phyloP scores from a whole-genome alignment of 2,113 vertebrate genomes.

The Ia io region DNA sequence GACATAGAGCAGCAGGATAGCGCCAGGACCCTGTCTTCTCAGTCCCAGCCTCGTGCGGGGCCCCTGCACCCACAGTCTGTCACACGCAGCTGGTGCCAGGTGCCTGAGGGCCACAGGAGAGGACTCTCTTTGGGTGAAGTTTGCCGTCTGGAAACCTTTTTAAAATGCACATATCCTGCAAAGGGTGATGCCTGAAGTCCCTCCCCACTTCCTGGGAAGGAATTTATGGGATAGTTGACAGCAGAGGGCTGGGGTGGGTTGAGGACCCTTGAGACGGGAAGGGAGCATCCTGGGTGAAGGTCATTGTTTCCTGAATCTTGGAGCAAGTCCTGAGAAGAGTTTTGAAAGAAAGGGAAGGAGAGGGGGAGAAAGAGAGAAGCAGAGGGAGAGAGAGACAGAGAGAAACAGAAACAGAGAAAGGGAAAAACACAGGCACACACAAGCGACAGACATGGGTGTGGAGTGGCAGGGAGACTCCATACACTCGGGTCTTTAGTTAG shows the following conservation, averaged over 20 bases:
- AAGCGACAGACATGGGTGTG: not conserved
- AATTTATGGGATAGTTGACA: not conserved
- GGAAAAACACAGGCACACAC: not conserved
- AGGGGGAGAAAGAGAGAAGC: fast-evolving
- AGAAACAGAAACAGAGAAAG: fast-evolving
- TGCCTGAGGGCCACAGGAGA: not conserved
- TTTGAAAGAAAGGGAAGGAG: not conserved
- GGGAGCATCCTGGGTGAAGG: not conserved
- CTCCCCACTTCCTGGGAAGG: not conserved
- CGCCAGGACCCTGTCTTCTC: not conserved
- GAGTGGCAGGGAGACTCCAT: fast-evolving
- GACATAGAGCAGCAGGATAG: not conserved
- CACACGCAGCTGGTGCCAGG: not conserved
- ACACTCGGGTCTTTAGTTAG: not conserved
- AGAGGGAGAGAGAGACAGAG: not conserved
- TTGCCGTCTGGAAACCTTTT: not conserved
- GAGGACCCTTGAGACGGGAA: not conserved
- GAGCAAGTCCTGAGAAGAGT: not conserved
- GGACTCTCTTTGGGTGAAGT: not conserved
- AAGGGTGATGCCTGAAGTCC: not conserved
- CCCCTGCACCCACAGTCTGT: not conserved
- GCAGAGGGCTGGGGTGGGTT: not conserved
- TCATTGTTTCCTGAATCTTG: not conserved
- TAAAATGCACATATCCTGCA: not conserved
- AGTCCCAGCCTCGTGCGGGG: not conserved